Conservation (phyloP, 2,113 vertebrate species). For the western clawed frog (Xenopus tropicalis) region UCB_Xtro_10.0 CM004447.2:129245501-129246000, state of each 20-base stretch:
- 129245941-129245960: background rate
- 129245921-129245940: conserved; percentile 28
- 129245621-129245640: background rate
- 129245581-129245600: background rate
- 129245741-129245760: background rate
- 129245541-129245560: background rate
- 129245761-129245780: background rate
- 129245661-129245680: background rate
- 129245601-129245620: background rate
- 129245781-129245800: background rate
- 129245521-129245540: too few relatives aligned
- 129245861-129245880: background rate
- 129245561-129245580: background rate
- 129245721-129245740: background rate
- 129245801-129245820: background rate
- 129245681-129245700: background rate
- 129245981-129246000: background rate
- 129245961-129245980: background rate
- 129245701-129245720: background rate
- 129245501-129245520: too few relatives aligned
- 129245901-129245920: conserved; percentile 9
- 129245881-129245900: background rate
- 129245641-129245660: background rate
- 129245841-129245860: background rate
- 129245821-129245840: background rate